Percentiles rank a stretch among this genome's conserved stretches.
Evolutionary conservation across 1,140 invertebrate genomes (phyloP).

Genomic region (Copidosoma floridanum): DNA sequence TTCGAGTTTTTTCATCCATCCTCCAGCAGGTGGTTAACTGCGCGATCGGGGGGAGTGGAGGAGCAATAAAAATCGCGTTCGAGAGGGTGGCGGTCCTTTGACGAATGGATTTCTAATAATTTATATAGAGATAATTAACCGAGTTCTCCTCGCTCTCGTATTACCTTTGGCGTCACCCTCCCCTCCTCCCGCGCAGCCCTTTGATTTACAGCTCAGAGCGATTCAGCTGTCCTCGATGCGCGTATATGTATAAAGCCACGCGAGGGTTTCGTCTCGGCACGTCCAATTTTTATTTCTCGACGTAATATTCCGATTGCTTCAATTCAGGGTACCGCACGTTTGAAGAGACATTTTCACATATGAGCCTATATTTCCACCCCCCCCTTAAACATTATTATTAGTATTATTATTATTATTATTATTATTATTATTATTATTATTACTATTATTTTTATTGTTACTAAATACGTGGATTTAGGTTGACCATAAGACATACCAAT

Average conservation of each 20-base stretch:
- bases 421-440: too few relatives aligned
- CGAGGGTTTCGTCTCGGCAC: conserved; percentile 1
- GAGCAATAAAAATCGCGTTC: conserved; percentile 20
- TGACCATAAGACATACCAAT: too few relatives aligned
- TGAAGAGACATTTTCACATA: too few relatives aligned
- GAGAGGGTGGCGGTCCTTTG: conserved; percentile 30
- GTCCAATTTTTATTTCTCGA: not conserved
- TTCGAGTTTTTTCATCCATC: too few relatives aligned
- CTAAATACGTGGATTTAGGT: too few relatives aligned
- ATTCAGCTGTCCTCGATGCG: too few relatives aligned
- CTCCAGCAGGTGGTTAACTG: too few relatives aligned
- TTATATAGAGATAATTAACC: conserved; percentile 37
- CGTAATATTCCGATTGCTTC: conserved; percentile 10
- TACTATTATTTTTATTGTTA: too few relatives aligned
- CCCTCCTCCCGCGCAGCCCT: conserved; percentile 21
- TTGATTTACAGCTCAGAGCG: conserved; percentile 31
- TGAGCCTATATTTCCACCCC: too few relatives aligned
- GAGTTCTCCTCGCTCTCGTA: conserved; percentile 14
- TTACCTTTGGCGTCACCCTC: too few relatives aligned
- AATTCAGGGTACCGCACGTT: conserved; percentile 13
- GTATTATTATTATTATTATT: too few relatives aligned
- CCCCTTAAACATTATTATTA: too few relatives aligned
- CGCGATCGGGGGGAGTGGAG: not conserved
- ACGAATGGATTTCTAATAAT: conserved; percentile 38
- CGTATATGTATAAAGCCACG: conserved; percentile 9